Conservation (phyloP, 2,113 vertebrate species). For the Ageneiosus marmoratus region DNA sequence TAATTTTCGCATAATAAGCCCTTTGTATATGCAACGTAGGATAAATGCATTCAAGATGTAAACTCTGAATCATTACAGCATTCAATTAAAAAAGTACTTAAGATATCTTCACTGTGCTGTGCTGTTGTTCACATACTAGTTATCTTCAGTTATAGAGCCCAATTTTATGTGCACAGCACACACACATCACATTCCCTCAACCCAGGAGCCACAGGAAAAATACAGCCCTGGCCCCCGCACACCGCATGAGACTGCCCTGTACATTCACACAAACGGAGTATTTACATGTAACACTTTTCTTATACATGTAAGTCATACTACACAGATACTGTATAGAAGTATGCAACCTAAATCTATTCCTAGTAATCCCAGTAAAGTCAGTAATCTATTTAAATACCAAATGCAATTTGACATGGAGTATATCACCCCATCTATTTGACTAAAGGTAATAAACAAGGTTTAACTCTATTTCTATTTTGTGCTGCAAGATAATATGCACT, state of each 20-base stretch:
- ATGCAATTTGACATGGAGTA: constrained; percentile 12
- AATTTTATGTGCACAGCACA: not conserved
- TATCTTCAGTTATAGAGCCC: not conserved
- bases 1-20: not conserved
- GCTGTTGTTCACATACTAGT: not conserved
- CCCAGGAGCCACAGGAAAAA: not conserved
- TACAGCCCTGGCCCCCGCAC: not conserved
- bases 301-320: not conserved
- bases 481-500: not conserved
- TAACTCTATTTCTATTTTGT: not conserved
- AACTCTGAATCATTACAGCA: not conserved
- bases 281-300: not conserved
- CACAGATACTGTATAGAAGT: not conserved
- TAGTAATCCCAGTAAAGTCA: constrained; percentile 8
- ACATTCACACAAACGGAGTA: not conserved
- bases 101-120: not conserved
- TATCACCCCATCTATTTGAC: constrained; percentile 9
- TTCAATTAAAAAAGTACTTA: not conserved
- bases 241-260: not conserved
- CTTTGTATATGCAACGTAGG: not conserved
- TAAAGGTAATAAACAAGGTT: not conserved
- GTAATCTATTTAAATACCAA: constrained; percentile 20
- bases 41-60: not conserved
- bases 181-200: not conserved
- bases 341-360: constrained; percentile 16